Percentiles rank a stretch among this genome's conserved stretches.
These are phyloP conservation scores for Teleogryllus oceanicus DNA, from an alignment of 2,888 invertebrate species.

Conservation along the genomic window DNA sequence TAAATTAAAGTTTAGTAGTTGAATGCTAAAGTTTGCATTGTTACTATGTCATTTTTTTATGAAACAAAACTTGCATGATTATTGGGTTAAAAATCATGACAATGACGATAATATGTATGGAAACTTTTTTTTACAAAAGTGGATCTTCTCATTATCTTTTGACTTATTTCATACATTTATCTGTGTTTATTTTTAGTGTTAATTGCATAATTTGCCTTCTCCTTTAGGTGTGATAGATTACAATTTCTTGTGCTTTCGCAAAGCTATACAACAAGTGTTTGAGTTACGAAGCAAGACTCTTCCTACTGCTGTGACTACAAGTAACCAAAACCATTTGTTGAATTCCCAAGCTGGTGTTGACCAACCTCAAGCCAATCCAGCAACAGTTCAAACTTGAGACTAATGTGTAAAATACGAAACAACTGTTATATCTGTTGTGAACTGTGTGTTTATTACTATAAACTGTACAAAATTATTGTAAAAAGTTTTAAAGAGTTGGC, in stretches of 20 bases:
- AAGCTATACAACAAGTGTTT: constrained; percentile 94
- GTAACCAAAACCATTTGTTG: constrained; percentile 40
- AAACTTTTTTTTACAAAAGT: not conserved
- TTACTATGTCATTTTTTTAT: too few species aligned
- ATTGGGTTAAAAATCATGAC: too few species aligned
- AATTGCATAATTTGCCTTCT: not conserved
- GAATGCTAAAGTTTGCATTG: too few species aligned
- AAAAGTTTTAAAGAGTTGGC: too few species aligned
- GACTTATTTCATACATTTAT: not conserved
- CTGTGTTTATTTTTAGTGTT: not conserved
- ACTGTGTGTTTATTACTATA: too few species aligned
- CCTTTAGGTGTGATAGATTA: constrained; percentile 91
- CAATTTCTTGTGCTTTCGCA: constrained; percentile 95
- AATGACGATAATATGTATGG: too few species aligned
- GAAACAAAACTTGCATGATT: too few species aligned
- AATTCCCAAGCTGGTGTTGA: not conserved
- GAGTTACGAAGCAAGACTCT: constrained; percentile 73
- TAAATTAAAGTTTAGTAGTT: too few species aligned
- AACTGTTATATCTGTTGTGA: not conserved
- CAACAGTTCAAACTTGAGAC: not conserved
- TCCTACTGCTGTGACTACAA: constrained; percentile 46
- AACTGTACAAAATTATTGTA: too few species aligned
- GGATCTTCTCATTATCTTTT: constrained; percentile 24
- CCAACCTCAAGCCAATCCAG: not conserved
- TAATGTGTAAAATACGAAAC: not conserved